Conservation (phyloP, 2,888 invertebrate genomes). For the Xestia ashworthii region DNA sequence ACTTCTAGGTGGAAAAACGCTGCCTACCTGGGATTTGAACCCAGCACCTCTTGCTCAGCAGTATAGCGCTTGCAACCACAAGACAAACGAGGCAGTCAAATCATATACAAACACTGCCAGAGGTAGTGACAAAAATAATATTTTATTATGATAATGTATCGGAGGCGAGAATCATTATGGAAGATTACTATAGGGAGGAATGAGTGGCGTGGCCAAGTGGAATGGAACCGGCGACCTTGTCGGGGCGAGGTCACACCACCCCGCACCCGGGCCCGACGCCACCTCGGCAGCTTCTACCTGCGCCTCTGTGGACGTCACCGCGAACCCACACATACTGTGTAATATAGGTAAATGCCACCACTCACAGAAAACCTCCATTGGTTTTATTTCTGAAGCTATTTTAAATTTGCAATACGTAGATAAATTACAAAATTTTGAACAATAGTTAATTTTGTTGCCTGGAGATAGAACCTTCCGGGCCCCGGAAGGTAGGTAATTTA, state of each 20-base stretch:
- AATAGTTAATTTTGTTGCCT: constrained; percentile 8
- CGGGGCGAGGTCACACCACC: constrained; percentile 85
- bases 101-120: no score
- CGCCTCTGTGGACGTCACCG: constrained; percentile 82
- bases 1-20: background rate
- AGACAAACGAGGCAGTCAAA: background rate
- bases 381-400: constrained; percentile 11
- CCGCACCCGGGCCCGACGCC: constrained; percentile 70
- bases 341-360: constrained; percentile 64
- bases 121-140: constrained; percentile 10
- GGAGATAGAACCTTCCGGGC: background rate
- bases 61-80: background rate
- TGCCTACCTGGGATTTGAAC: background rate
- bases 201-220: constrained; percentile 82
- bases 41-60: background rate
- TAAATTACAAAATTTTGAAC: background rate
- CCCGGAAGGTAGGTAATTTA: background rate
- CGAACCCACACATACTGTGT: constrained; percentile 67
- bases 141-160: constrained; percentile 59
- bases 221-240: constrained; percentile 87
- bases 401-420: background rate
- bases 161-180: constrained; percentile 77
- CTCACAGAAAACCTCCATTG: constrained; percentile 41
- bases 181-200: constrained; percentile 81
- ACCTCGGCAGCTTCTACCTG: constrained; percentile 79